Evolutionary conservation across 2,113 vertebrate species (phyloP).

Genomic region (Patagioenas fasciata): DNA sequence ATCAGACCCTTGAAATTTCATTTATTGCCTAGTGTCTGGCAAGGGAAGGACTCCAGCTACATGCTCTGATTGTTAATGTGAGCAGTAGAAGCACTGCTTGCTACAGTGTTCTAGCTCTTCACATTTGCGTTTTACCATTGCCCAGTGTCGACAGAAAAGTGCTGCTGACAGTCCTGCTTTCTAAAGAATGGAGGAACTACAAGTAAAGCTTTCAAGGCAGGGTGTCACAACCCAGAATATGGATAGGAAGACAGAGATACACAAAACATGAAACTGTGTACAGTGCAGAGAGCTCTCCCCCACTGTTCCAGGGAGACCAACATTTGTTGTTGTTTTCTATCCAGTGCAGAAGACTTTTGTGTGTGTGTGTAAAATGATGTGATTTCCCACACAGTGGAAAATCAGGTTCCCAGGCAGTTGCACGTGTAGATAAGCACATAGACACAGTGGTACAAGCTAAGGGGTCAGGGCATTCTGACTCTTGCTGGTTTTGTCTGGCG

Average conservation of each 20-base stretch:
- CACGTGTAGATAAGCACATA: rapidly evolving
- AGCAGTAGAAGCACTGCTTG: background rate
- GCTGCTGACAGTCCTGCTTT: background rate
- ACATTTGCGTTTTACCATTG: background rate
- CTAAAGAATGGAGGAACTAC: background rate
- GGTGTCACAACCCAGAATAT: background rate
- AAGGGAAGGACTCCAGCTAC: background rate
- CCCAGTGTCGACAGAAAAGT: rapidly evolving
- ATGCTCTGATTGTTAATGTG: background rate
- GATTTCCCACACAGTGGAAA: background rate
- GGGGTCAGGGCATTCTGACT: background rate
- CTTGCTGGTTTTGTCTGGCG: background rate
- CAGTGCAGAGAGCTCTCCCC: background rate
- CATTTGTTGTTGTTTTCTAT: background rate
- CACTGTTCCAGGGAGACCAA: background rate
- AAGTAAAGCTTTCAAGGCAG: background rate
- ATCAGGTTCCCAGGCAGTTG: background rate
- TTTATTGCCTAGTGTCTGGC: constrained; percentile 10
- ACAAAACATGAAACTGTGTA: background rate
- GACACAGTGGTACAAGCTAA: background rate
- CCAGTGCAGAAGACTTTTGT: background rate
- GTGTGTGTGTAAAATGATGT: background rate
- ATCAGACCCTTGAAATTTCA: constrained; percentile 44
- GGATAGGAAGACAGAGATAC: background rate
- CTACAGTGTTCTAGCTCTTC: background rate